Evolutionary conservation across 1,140 invertebrate genomes (phyloP).

Genomic region (Mizuhopecten yessoensis): DNA sequence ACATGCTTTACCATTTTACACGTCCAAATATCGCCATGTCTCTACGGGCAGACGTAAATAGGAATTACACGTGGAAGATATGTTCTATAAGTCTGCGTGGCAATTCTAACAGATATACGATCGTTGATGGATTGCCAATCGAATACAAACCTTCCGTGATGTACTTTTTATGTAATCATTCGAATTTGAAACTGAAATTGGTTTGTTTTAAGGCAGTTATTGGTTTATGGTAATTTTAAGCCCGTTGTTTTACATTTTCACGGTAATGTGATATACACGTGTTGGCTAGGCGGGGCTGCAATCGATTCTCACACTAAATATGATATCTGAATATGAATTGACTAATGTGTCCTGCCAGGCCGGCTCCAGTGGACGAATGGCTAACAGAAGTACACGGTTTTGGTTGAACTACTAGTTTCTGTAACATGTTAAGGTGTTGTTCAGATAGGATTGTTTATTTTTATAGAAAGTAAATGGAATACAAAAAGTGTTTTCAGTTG

Average conservation of each 20-base stretch:
- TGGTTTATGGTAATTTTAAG: neutral
- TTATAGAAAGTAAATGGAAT: no score
- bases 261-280: conserved; percentile 24
- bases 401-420: neutral
- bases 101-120: neutral
- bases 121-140: neutral
- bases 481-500: no score
- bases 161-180: conserved; percentile 2
- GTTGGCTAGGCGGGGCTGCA: neutral
- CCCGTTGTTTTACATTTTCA: conserved; percentile 2
- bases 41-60: neutral
- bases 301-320: conserved; percentile 28
- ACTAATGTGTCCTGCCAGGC: neutral
- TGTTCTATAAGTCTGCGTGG: neutral
- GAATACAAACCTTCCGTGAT: neutral
- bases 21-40: neutral
- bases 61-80: neutral
- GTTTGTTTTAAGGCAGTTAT: neutral
- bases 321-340: neutral
- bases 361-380: neutral
- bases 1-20: neutral
- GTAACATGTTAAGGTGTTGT: no score
- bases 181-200: conserved; percentile 27
- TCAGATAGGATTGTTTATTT: no score
- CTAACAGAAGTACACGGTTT: neutral